A percentile compares a stretch with the other conserved stretches of the same genome.
These are phyloP conservation scores for Biston stratarius DNA, from an alignment of 2,888 invertebrate species.

Conservation along the genomic window DNA sequence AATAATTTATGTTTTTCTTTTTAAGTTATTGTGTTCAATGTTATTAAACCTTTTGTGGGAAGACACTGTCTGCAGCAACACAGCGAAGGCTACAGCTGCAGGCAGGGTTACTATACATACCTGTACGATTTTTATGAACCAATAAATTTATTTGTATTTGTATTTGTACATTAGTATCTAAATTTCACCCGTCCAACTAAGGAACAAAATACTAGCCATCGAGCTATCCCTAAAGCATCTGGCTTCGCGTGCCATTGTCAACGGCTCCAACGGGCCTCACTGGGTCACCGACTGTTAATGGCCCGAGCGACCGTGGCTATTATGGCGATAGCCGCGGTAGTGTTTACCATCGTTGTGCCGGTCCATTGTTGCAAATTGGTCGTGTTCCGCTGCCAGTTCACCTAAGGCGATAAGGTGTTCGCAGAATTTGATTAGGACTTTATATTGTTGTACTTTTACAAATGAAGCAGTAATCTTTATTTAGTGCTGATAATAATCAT, in stretches of 20 bases:
- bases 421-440: slow-evolving; percentile 1
- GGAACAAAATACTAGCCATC: background rate
- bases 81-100: no score
- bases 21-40: no score
- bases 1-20: no score
- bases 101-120: no score
- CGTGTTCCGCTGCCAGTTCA: slow-evolving; percentile 30
- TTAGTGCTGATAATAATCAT: background rate
- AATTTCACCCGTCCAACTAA: no score
- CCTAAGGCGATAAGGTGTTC: slow-evolving; percentile 17
- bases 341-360: slow-evolving; percentile 37
- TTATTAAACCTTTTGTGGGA: no score
- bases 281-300: slow-evolving; percentile 44
- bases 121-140: no score
- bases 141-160: no score
- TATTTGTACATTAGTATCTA: no score
- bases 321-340: slow-evolving; percentile 39
- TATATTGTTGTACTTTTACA: background rate
- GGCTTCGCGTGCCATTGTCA: slow-evolving; percentile 19
- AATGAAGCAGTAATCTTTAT: background rate
- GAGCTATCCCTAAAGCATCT: slow-evolving; percentile 19
- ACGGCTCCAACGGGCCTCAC: slow-evolving; percentile 13
- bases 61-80: no score
- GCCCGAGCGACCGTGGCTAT: slow-evolving; percentile 21
- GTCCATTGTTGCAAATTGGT: slow-evolving; percentile 43